These are phyloP conservation scores for Pedionomus torquatus DNA, from an alignment of 2,113 vertebrate species.

Conservation along the genomic window DNA sequence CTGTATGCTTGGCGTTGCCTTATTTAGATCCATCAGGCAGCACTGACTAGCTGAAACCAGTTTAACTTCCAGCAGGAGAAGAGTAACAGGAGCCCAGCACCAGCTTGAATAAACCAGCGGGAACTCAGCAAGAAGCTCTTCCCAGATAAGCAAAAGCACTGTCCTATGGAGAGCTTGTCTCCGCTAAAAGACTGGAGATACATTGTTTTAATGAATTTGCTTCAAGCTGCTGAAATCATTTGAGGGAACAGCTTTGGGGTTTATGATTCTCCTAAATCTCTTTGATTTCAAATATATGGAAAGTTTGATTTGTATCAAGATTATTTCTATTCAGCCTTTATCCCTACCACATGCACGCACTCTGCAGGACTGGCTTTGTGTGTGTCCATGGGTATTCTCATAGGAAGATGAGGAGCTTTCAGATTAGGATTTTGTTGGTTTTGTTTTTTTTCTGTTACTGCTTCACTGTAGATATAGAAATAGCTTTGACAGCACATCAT, in stretches of 20 bases:
- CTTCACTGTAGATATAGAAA: background rate
- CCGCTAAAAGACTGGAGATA: background rate
- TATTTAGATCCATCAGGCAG: constrained; percentile 42
- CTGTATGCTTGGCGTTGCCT: background rate
- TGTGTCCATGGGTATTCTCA: background rate
- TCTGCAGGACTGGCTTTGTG: background rate
- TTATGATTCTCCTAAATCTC: constrained; percentile 49
- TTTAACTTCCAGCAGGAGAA: constrained; percentile 33
- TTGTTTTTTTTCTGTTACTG: background rate
- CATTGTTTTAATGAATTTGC: constrained; percentile 37
- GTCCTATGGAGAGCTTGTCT: background rate
- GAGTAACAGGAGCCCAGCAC: constrained; percentile 3
- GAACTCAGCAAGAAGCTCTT: constrained; percentile 17
- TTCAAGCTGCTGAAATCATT: constrained; percentile 44
- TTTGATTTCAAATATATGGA: constrained; percentile 13
- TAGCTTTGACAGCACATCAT: background rate
- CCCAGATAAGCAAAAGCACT: background rate
- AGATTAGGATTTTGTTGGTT: background rate
- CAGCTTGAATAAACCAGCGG: background rate
- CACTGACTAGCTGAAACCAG: constrained; percentile 35
- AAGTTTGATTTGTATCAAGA: background rate
- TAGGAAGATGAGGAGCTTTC: background rate
- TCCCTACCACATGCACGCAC: background rate
- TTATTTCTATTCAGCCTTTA: background rate
- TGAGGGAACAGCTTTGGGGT: background rate